Conservation (phyloP, 2,113 vertebrate species). For the Gallinago media region DNA sequence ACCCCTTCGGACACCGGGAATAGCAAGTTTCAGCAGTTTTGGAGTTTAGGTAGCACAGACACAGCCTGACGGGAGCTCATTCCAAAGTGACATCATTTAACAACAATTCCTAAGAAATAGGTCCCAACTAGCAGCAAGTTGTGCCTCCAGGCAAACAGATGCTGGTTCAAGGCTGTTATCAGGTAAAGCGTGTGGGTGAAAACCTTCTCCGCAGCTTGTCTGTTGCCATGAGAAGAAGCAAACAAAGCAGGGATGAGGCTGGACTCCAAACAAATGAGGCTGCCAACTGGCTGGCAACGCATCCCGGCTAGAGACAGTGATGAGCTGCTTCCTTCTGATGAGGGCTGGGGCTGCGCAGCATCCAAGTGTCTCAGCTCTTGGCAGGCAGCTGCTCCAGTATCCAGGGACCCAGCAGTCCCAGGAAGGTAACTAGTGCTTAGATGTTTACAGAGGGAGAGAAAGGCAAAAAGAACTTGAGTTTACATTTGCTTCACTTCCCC, state of each 20-base stretch:
- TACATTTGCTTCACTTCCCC: not conserved
- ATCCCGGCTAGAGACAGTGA: not conserved
- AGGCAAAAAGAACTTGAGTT: not conserved
- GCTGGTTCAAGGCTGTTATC: slow-evolving; percentile 42
- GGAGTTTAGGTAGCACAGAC: not conserved
- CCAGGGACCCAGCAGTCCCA: not conserved
- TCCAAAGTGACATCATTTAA: slow-evolving; percentile 54
- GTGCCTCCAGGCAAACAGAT: slow-evolving; percentile 67
- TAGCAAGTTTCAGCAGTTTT: not conserved
- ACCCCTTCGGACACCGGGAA: rapidly evolving
- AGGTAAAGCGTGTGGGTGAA: slow-evolving; percentile 34
- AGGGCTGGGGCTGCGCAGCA: not conserved
- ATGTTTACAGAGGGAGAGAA: not conserved
- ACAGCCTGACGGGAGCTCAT: not conserved
- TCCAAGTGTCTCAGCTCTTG: not conserved
- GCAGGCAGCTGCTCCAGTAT: not conserved
- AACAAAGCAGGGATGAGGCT: slow-evolving; percentile 30
- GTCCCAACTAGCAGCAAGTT: slow-evolving; percentile 26
- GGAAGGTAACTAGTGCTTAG: not conserved
- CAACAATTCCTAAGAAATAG: slow-evolving; percentile 55
- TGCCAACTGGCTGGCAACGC: not conserved
- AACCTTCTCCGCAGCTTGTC: slow-evolving; percentile 24
- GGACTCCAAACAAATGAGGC: not conserved
- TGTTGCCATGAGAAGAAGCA: slow-evolving; percentile 57
- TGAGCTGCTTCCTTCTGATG: not conserved